Percentiles rank a stretch among this genome's conserved stretches.
phyloP scores from a whole-genome alignment of 2,797 vertebrate genomes.

The Lacerta viridis region DNA sequence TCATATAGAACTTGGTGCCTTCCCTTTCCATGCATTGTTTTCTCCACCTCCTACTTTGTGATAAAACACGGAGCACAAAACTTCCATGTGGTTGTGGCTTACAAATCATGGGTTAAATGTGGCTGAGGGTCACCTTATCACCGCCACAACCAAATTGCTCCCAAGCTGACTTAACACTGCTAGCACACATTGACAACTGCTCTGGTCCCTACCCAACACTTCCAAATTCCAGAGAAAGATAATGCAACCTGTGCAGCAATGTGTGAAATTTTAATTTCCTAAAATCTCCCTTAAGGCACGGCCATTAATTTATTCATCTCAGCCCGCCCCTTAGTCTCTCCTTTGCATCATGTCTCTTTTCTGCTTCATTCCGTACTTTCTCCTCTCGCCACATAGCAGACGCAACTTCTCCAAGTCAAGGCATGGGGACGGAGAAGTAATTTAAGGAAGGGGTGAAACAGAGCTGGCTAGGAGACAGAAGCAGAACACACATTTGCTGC shows the following conservation, averaged over 20 bases:
- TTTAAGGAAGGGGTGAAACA: background rate
- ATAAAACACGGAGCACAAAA: background rate
- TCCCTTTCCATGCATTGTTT: background rate
- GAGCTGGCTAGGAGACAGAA: background rate
- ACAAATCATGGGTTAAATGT: background rate
- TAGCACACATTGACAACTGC: background rate
- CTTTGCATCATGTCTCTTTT: background rate
- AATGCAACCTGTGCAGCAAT: background rate
- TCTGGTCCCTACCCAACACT: background rate
- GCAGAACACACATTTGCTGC: background rate
- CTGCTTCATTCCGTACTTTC: background rate
- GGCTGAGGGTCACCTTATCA: background rate
- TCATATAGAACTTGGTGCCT: background rate
- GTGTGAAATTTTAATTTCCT: constrained; percentile 15
- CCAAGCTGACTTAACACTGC: background rate
- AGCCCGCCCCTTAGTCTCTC: background rate
- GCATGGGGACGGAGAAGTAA: background rate
- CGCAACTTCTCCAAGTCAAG: background rate
- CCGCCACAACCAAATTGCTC: background rate
- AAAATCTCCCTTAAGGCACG: background rate
- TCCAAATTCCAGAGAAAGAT: constrained; percentile 9
- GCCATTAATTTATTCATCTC: background rate
- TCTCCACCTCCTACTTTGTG: background rate
- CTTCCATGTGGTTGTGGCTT: no score
- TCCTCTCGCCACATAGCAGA: background rate